Evolutionary conservation across 2,113 vertebrate genomes (phyloP).

Genomic region (Osmerus mordax): DNA sequence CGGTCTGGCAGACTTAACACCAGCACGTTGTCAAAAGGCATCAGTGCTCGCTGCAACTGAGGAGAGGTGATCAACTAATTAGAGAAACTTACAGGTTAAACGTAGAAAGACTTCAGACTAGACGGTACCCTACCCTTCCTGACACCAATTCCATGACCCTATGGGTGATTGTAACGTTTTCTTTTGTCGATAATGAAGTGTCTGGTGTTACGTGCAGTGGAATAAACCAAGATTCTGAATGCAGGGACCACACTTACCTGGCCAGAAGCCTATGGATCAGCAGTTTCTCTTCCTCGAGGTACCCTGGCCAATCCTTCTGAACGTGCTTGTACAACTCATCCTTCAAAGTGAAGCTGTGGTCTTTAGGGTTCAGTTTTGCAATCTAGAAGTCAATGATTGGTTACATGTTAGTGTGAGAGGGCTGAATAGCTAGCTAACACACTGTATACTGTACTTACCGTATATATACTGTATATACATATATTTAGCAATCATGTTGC

Average conservation of each 20-base stretch:
- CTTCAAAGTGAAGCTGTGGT: conserved; percentile 71
- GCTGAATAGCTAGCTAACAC: neutral
- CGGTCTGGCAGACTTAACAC: conserved; percentile 31
- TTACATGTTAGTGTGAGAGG: neutral
- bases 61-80: conserved; percentile 18
- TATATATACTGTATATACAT: too few relatives aligned
- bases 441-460: neutral
- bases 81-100: conserved; percentile 1
- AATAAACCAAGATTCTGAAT: neutral
- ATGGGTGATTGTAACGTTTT: neutral
- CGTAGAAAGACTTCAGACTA: conserved; percentile 1
- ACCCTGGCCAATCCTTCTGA: conserved; percentile 71
- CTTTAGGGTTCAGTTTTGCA: conserved; percentile 70
- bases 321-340: conserved; percentile 66
- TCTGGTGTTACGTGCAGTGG: neutral
- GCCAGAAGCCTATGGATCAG: conserved; percentile 64
- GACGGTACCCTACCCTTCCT: neutral
- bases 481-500: too few relatives aligned
- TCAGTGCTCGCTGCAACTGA: conserved; percentile 14
- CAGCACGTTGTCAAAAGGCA: conserved; percentile 42
- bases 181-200: neutral
- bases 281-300: conserved; percentile 74
- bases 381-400: conserved; percentile 63
- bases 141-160: neutral
- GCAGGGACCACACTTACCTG: conserved; percentile 58